Conservation (phyloP, 2,888 invertebrate species). For the Tipula vernalis region DNA sequence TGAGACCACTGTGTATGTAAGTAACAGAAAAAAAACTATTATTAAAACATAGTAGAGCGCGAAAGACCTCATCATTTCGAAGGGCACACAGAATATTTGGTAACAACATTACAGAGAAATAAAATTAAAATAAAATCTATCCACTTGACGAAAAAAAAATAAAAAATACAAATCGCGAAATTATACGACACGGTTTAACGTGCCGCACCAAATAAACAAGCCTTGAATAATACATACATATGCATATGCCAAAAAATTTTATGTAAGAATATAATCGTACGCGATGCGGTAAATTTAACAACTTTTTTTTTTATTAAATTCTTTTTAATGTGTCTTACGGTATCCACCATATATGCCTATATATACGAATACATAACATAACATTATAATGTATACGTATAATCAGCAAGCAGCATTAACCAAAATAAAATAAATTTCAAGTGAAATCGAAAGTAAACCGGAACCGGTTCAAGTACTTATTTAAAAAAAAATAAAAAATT, state of each 20-base stretch:
- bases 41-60: not conserved
- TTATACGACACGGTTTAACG: not conserved
- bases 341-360: not conserved
- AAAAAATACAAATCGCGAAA: not conserved
- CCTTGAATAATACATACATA: not conserved
- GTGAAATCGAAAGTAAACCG: constrained; percentile 10
- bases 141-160: not conserved
- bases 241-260: not conserved
- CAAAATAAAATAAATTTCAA: not conserved
- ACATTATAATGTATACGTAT: not conserved
- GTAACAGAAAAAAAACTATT: not conserved
- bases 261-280: not conserved
- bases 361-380: not conserved
- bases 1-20: not conserved
- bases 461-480: constrained; percentile 6
- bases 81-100: not conserved
- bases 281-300: constrained; percentile 8
- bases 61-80: not conserved
- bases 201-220: not conserved
- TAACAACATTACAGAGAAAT: not conserved
- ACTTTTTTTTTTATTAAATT: not conserved
- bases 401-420: not conserved
- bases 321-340: not conserved
- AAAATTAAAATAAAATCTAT: not conserved
- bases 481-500: not conserved